Evolutionary conservation across 2,888 invertebrate species (phyloP), one percentile per base, ranked within the genome.

Genomic region (Rhynchonema sp.): DNA sequence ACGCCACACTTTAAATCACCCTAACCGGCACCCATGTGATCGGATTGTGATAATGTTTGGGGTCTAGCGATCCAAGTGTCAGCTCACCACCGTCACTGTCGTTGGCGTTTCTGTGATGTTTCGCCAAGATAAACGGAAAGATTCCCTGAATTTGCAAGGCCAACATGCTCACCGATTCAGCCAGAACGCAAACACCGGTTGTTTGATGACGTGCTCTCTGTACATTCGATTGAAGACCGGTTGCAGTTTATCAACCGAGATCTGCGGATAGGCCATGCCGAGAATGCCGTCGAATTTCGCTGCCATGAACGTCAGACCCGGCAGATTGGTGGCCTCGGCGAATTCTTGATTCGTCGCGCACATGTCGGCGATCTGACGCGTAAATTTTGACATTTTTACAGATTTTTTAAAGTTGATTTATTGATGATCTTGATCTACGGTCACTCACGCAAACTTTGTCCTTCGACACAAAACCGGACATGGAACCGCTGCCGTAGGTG

Each of bases 201-300:
- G 49, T 27, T 67, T 65, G n/a, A 73, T 69, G 57, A 64, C 64
- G 61, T 69, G 64, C 76, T 96, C 91, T 46, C 81, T 78, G 63
- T 87, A 80, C 86, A 96, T 87, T 72, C 84, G 85, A 76, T 94
- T 84, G 76, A 98, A 92, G 56, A 91, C 87, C 0, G 96, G 91
- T 54, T 80, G 78, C 56, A 96, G 28, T 6, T 46, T 22, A 29
- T 49, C 49, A 3, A 55, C 60, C 28, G 60, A 52, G 27, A 60
- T 53, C 54, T 65, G 63, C 23, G 65, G 67, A 55, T 65, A 68
- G 30, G 65, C 68, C 68, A 68, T 68, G 63, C 68, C 68, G 59
- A 98, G 81, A 72, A 98, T 96, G 63, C 98, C 78, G 77, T 98
- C 98, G 77, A 98, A 98, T 79, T 94, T 94, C 63, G 94, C 96